Evolutionary conservation across 2,888 invertebrate species (phyloP), one percentile per base, ranked within the genome.

Genomic region (Therioaphis trifolii): DNA sequence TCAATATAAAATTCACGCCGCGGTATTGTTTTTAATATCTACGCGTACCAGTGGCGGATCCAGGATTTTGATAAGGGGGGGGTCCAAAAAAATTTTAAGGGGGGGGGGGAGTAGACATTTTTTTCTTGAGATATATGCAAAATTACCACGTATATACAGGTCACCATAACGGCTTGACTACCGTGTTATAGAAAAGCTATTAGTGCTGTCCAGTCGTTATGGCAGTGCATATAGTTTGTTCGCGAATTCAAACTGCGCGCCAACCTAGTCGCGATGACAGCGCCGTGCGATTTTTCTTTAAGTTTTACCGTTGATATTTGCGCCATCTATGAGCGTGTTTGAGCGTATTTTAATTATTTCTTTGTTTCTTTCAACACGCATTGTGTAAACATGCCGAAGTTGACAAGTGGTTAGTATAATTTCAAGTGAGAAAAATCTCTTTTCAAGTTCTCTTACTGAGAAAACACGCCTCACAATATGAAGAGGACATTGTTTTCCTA

Each of bases 401-500:
- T 69, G 69, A 69, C 29, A 69, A 69, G 69, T 69, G 40, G 40
- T 69, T 35, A 69, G 35, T 35, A 35, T 69, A 35, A 69, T 69
- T 69, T 66, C 66, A 66, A 66, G 66, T 66, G 66, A 66, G 66
- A 66, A 66, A 66, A 66, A 66, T 18, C 66, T 66, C 24, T 66
- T 66, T 66, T 66, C 66, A 66, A 66, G 66, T 66, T 66, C 66
- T 66, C 66, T 66, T 66, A 66, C 66, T 66, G 66, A 66, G 69
- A 35, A 35, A 69, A 69, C 40, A 69, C 69, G 69, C 69, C 69
- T 69, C 69, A 69, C 69, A 69, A 35, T 69, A 69, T 69, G 69
- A 69, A 69, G 69, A 69, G 69, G 40, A 69, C 69, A 69, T 69
- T 69, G 40, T 69, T 69, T 35, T 69, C 69, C 40, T 69, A 69